Evolutionary conservation across 2,113 vertebrate species (phyloP).

Genomic region (Casuarius casuarius): DNA sequence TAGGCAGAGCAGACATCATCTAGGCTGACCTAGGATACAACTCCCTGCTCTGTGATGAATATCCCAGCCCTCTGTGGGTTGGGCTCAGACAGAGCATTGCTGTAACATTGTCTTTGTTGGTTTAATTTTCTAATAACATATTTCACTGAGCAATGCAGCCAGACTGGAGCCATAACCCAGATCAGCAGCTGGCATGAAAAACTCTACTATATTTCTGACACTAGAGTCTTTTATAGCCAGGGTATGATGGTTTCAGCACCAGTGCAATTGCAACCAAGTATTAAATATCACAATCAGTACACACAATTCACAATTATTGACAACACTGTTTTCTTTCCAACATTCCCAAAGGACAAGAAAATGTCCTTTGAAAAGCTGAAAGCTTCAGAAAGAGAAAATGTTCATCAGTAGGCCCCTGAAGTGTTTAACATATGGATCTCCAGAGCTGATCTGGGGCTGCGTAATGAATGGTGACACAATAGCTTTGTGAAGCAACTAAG

Average conservation of each 20-base stretch:
- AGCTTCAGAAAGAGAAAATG: background rate
- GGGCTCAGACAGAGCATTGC: background rate
- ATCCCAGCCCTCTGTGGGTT: background rate
- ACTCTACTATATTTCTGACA: conserved; percentile 48
- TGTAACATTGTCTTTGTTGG: background rate
- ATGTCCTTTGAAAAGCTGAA: background rate
- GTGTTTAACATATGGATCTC: accelerated
- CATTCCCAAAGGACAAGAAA: conserved; percentile 19
- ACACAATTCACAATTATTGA: background rate
- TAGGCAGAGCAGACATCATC: accelerated
- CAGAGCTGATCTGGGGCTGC: background rate
- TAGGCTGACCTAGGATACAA: background rate
- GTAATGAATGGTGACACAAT: background rate
- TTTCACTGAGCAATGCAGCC: conserved; percentile 47
- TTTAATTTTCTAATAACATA: conserved; percentile 56
- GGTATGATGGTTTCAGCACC: conserved; percentile 38
- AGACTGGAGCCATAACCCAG: conserved; percentile 57
- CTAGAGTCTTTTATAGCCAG: conserved; percentile 41
- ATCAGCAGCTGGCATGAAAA: conserved; percentile 45
- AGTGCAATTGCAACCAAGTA: conserved; percentile 11
- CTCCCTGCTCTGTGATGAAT: background rate
- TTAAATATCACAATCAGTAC: conserved; percentile 64
- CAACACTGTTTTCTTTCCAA: background rate
- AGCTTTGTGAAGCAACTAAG: background rate
- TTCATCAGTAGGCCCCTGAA: background rate